Base-by-base conservation (phyloP, 2,888 invertebrate species). In the Phortica magna region DNA sequence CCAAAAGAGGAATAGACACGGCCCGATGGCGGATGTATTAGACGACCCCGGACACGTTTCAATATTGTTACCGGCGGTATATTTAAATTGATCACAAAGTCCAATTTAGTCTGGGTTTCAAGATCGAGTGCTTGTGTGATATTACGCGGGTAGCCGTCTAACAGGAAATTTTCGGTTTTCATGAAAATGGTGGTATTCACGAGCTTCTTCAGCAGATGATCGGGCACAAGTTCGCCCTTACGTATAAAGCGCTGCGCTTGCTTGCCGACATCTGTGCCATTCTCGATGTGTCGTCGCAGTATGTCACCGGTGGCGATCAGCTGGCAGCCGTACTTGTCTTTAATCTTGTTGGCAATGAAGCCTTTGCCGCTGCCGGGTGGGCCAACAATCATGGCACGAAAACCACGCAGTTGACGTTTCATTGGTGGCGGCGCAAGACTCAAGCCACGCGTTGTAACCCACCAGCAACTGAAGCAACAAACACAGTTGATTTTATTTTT, bases 281-380 rank as follows among this genome's bases (percentile, higher is more conserved):
- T 2, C 0, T 9, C 53, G 1, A 83, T 80, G 12, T 83, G 81
- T 14, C 70, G 14, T 0, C 81, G 77, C 31, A 83, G n/a, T 31
- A 83, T 83, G 10, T 82, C 78, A 1, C 83, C 83, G 0, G 78
- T 65, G 0, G 80, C 65, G 0, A 83, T 81, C 7, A 81, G 82
- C 4, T 73, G 19, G 1, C 79, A 81, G 2, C 76, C 70, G 41
- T 76, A 83, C 4, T 67, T 68, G 7, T 73, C 1, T 0, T 74
- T 71, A 7, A 83, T 78, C 65, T 59, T 76, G 0, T 72, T 55
- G 5, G 81, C 76, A 0, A 83, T 57, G 57, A 73, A 78, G 0
- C 80, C 79, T 55, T 80, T 82, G 12, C 83, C 83, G 9, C 81
- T 68, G 22, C 82, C 83, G 0, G 83, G 81, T 3, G 83, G 80